phyloP scores from a whole-genome alignment of 1,140 invertebrate genomes.

The Drosophila paulistorum region DNA sequence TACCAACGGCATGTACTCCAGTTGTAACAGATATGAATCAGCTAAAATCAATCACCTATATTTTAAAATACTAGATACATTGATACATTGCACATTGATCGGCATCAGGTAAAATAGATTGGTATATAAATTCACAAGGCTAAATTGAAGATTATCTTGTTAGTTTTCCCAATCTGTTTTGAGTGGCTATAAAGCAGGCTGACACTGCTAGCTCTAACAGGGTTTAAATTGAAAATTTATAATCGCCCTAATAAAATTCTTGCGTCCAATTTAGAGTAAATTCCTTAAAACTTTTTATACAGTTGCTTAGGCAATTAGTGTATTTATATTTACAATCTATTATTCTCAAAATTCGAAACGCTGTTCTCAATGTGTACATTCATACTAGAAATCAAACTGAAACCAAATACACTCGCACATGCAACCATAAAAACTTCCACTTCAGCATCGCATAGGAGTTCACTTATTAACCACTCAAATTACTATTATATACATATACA shows the following conservation, averaged over 20 bases:
- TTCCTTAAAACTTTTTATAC: not conserved
- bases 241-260: not conserved
- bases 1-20: slow-evolving; percentile 85
- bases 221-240: not conserved
- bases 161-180: not conserved
- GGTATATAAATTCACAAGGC: not conserved
- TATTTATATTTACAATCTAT: not conserved
- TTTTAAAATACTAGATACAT: slow-evolving; percentile 4
- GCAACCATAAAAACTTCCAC: slow-evolving; percentile 9
- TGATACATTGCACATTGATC: slow-evolving; percentile 9
- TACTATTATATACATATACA: not conserved
- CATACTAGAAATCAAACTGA: not conserved
- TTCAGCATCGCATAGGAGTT: slow-evolving; percentile 9
- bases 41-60: not conserved
- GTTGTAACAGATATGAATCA: slow-evolving; percentile 24
- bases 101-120: not conserved
- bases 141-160: not conserved
- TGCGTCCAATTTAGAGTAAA: not conserved
- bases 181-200: not conserved
- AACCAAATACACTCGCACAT: not conserved
- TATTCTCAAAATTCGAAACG: not conserved
- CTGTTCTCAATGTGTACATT: not conserved
- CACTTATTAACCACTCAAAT: not conserved
- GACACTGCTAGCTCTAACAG: no score
- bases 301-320: not conserved